Evolutionary conservation across 2,888 invertebrate species (phyloP), one percentile per base, ranked within the genome.

Genomic region (Crepidodera aurea): DNA sequence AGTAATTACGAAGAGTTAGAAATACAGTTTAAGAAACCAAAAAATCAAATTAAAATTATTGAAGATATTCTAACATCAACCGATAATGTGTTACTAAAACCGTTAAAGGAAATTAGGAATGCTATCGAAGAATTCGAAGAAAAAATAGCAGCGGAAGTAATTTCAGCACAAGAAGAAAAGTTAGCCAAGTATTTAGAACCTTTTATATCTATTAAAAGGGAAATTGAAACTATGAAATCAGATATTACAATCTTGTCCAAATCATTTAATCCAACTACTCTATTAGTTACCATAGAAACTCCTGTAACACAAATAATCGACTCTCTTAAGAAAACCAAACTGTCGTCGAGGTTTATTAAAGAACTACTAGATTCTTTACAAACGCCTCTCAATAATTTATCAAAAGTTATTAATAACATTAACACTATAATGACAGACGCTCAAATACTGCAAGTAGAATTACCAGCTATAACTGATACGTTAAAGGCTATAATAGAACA

Each of bases 371-470:
- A 58, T 19, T 7, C 39, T 13, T 29, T 65, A 29, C 61, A 64
- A 46, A 40, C 50, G 29, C 56, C 71, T 10, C 51, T 71, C 2
- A 55, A 61, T 22, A 60, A 60, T 16, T 22, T 75, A 15, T 40
- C 60, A 2, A 59, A 60, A 51, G 42, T 64, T 51, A 37, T 71
- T 12, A 39, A 44, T 13, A 64, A 61, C 39, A 64, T 69, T 4
- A 71, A 70, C 60, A 62, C 64, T 8, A 62, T 69, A 13, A 63
- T 69, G 39, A 64, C 57, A 44, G 68, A 66, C 62, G 22, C 63
- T 10, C 71, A 72, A 39, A 62, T 72, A 8, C 44, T 71, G 6
- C 29, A 60, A 25, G 19, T 71, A 27, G 73, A 73, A 60, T 51
- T 70, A 13, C 68, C 73, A 13, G 25, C 37, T 1, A 60, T 71